A percentile compares a stretch with the other conserved stretches of the same genome.
These are phyloP conservation scores for Aproaerema taeniolella DNA, from an alignment of 2,888 invertebrate genomes.

Conservation along the genomic window DNA sequence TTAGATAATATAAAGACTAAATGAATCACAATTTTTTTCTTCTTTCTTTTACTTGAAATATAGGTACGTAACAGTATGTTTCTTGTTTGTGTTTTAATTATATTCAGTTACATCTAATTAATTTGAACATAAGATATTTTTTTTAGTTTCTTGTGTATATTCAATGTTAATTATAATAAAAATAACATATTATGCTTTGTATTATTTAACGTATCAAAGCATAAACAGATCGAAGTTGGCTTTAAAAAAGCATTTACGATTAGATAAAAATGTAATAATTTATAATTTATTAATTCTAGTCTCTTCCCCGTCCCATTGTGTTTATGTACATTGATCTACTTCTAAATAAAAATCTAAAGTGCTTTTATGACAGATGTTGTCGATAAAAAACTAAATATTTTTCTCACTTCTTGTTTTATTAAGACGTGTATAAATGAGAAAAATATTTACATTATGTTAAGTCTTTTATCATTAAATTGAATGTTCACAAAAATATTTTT, in stretches of 20 bases:
- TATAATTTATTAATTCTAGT: background rate
- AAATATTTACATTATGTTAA: too few species aligned
- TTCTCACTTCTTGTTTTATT: too few species aligned
- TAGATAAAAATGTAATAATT: background rate
- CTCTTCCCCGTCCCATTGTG: constrained; percentile 51
- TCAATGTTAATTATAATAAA: background rate
- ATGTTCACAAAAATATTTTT: too few species aligned
- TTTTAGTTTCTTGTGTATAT: background rate
- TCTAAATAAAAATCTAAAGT: constrained; percentile 46
- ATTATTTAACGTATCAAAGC: background rate
- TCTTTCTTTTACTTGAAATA: background rate
- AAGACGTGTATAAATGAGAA: too few species aligned
- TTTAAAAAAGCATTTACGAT: too few species aligned
- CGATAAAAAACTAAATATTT: constrained; percentile 46
- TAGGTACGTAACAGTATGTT: background rate
- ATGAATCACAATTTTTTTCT: too few species aligned
- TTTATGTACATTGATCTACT: constrained; percentile 32
- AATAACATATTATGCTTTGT: background rate
- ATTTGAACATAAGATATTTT: background rate
- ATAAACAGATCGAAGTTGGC: too few species aligned
- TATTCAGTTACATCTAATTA: background rate
- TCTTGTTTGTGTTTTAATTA: background rate
- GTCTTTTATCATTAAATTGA: too few species aligned
- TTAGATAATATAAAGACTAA: too few species aligned
- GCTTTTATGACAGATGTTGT: constrained; percentile 69